Conservation (phyloP, 2,113 vertebrate genomes). For the Clinocottus analis region DNA sequence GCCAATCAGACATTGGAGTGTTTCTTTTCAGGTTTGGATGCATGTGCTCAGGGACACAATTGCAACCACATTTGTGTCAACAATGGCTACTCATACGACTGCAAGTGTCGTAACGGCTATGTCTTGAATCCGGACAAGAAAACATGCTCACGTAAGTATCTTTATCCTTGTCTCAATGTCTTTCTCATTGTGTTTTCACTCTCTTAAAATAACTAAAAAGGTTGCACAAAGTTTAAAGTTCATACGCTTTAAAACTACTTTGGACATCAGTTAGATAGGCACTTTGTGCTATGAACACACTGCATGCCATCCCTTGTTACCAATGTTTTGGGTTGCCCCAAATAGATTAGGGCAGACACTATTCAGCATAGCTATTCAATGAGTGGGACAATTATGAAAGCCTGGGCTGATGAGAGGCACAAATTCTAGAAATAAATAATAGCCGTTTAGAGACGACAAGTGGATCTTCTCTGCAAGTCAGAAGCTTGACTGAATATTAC, state of each 20-base stretch:
- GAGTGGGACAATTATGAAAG: conserved; percentile 6
- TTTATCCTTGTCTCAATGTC: conserved; percentile 15
- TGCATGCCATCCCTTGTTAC: conserved; percentile 49
- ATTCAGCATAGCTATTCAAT: conserved; percentile 31
- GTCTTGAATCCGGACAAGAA: conserved; percentile 85
- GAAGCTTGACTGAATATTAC: neutral
- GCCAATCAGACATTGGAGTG: conserved; percentile 61
- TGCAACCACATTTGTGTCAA: conserved; percentile 88
- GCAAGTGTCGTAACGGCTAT: conserved; percentile 84
- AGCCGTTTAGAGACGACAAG: neutral
- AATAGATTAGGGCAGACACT: conserved; percentile 31
- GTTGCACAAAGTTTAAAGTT: neutral
- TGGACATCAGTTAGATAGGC: too few relatives aligned
- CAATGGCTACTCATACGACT: conserved; percentile 74
- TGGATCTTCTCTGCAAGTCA: neutral
- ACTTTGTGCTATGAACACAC: conserved; percentile 11
- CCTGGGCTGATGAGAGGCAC: conserved; percentile 9
- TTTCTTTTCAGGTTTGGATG: conserved; percentile 79
- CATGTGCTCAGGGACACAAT: conserved; percentile 81
- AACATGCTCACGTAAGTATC: conserved; percentile 84
- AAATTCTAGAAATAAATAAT: conserved; percentile 7
- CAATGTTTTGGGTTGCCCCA: conserved; percentile 37
- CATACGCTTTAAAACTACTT: neutral
- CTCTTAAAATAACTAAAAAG: neutral
- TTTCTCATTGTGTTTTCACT: neutral